Conservation (phyloP, 2,797 vertebrate species). For the Catharus ustulatus region DNA sequence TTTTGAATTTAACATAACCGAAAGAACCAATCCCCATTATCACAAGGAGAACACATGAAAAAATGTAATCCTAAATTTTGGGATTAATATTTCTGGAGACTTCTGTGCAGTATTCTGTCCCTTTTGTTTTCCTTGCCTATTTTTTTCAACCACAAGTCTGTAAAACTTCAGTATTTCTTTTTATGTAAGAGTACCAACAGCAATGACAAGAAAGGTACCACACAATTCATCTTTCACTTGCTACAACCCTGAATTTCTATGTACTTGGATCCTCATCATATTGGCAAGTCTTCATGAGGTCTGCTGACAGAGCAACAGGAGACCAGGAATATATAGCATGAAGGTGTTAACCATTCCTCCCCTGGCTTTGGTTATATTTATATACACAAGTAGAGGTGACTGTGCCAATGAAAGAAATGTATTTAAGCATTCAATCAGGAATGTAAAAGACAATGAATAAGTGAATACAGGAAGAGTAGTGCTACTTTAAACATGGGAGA, state of each 20-base stretch:
- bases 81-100: neutral
- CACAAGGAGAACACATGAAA: neutral
- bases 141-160: neutral
- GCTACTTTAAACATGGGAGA: neutral
- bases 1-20: conserved; percentile 9
- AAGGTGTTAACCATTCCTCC: neutral
- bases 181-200: neutral
- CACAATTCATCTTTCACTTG: neutral
- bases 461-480: neutral
- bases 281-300: neutral
- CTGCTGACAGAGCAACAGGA: neutral
- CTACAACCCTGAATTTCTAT: neutral
- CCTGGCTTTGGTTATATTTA: neutral
- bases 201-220: neutral
- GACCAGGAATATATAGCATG: neutral
- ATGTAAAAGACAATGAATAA: neutral
- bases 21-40: neutral
- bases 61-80: neutral
- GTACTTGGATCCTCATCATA: neutral
- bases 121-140: neutral
- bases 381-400: neutral
- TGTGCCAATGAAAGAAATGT: neutral
- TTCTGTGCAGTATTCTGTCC: neutral
- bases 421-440: neutral
- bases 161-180: neutral